phyloP scores from a whole-genome alignment of 2,888 invertebrate genomes.

The Stenoptilia bipunctidactyla region DNA sequence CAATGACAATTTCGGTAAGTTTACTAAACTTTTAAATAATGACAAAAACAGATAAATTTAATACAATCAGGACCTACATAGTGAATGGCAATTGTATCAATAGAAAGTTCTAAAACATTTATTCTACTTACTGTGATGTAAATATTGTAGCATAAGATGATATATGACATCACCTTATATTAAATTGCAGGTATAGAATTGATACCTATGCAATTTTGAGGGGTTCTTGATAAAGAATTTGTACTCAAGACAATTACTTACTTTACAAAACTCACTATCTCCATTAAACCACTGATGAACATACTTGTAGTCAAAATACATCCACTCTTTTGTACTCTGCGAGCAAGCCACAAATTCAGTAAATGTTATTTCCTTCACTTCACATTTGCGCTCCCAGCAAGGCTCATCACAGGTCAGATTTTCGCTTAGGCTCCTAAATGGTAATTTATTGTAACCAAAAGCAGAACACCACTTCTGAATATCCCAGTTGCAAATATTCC shows the following conservation, averaged over 20 bases:
- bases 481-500: constrained; percentile 73
- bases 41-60: too few relatives aligned
- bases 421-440: constrained; percentile 65
- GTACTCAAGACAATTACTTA: constrained; percentile 33
- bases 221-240: too few relatives aligned
- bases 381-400: constrained; percentile 84
- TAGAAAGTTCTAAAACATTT: too few relatives aligned
- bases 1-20: too few relatives aligned
- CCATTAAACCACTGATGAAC: constrained; percentile 76
- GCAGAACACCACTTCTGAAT: constrained; percentile 71
- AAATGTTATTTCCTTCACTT: constrained; percentile 71
- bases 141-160: too few relatives aligned
- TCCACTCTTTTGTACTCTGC: constrained; percentile 69
- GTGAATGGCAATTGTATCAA: too few relatives aligned
- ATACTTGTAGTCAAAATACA: constrained; percentile 90
- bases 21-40: too few relatives aligned
- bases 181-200: too few relatives aligned
- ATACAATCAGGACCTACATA: too few relatives aligned
- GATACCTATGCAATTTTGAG: too few relatives aligned
- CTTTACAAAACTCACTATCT: constrained; percentile 70
- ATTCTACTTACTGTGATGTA: too few relatives aligned
- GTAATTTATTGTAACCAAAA: constrained; percentile 66
- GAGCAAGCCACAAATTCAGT: constrained; percentile 69
- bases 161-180: too few relatives aligned
- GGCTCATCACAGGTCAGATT: constrained; percentile 65